Evolutionary conservation across 2,113 vertebrate species (phyloP).

Genomic region (Anarrhichthys ocellatus): DNA sequence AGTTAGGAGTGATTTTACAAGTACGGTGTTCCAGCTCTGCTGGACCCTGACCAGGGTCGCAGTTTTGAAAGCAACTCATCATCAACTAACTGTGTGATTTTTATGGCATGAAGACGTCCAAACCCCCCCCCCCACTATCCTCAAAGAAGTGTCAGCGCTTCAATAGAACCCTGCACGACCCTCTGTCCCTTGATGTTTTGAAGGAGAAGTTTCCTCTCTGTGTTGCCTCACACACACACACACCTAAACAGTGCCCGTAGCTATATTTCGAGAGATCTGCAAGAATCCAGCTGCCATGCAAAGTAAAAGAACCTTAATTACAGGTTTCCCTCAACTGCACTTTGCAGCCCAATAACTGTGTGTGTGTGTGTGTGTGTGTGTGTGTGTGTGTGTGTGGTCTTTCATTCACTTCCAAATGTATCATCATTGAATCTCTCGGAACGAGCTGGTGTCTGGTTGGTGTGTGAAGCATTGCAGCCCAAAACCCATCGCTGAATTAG

Average conservation of each 20-base stretch:
- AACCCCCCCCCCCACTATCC: not conserved
- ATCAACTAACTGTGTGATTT: not conserved
- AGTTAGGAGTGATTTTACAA: not conserved
- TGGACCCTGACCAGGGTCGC: not conserved
- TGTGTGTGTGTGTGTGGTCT: not conserved
- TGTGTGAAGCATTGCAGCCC: not conserved
- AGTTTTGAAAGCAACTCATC: not conserved
- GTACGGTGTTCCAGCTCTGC: not conserved
- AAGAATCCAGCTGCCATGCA: not conserved
- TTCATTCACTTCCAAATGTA: not conserved
- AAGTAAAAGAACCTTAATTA: not conserved
- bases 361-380: no score
- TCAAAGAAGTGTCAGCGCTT: not conserved
- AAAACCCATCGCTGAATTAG: not conserved
- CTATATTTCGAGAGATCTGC: not conserved
- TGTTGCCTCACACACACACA: not conserved
- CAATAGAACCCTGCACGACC: not conserved
- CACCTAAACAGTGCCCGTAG: not conserved
- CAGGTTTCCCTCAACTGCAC: not conserved
- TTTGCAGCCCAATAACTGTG: not conserved
- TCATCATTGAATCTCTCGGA: not conserved
- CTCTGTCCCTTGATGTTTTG: not conserved
- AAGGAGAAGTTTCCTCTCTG: not conserved
- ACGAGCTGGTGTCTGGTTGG: not conserved
- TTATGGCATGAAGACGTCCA: not conserved